These are phyloP conservation scores for Peromyscus aztecus DNA, from an alignment of 2,797 vertebrate genomes.

Conservation along the genomic window DNA sequence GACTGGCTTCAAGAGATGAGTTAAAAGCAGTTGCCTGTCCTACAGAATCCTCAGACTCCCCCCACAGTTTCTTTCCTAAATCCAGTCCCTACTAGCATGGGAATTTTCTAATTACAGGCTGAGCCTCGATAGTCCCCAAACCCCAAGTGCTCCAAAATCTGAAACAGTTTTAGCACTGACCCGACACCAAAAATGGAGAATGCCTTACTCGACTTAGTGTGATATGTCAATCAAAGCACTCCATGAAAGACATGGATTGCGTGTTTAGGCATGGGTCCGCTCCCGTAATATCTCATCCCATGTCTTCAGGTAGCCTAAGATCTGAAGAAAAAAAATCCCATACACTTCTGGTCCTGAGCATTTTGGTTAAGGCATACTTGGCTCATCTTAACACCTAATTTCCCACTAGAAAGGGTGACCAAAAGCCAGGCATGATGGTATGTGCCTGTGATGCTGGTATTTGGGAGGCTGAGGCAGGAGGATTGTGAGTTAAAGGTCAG, in stretches of 20 bases:
- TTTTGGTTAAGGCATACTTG: not conserved
- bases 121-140: not conserved
- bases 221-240: not conserved
- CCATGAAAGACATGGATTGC: not conserved
- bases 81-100: not conserved
- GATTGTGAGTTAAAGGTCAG: not conserved
- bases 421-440: not conserved
- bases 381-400: not conserved
- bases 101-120: not conserved
- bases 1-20: not conserved
- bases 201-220: fast-evolving
- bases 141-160: not conserved
- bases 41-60: not conserved
- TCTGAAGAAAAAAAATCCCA: not conserved
- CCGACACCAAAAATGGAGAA: not conserved
- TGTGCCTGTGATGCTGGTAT: not conserved
- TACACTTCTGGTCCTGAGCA: not conserved
- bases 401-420: not conserved
- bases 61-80: not conserved
- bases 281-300: too few species aligned
- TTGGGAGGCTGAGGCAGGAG: not conserved
- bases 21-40: not conserved
- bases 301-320: not conserved
- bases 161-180: not conserved
- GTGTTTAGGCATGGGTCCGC: not conserved